Evolutionary conservation across 2,113 vertebrate genomes (phyloP).

Genomic region (Vulpes ferrilata): DNA sequence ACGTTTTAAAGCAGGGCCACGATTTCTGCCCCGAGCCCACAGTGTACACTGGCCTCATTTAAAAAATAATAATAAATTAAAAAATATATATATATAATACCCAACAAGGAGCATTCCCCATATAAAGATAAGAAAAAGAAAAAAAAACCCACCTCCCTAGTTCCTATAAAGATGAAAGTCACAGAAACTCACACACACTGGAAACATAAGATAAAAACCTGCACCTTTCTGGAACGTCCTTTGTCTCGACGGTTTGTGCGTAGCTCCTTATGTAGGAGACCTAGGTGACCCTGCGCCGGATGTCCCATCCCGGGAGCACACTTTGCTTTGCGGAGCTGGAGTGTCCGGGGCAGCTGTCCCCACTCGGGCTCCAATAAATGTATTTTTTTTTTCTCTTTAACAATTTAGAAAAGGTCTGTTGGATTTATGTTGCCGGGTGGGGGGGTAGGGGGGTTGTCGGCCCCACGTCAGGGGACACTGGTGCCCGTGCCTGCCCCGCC

Average conservation of each 20-base stretch:
- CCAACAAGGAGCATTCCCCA: background rate
- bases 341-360: background rate
- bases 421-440: background rate
- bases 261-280: background rate
- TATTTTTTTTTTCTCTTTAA: background rate
- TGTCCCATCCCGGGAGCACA: background rate
- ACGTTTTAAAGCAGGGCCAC: background rate
- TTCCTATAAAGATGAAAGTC: background rate
- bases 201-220: background rate
- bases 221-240: background rate
- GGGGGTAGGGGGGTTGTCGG: background rate
- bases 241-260: background rate
- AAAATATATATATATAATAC: no score
- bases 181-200: background rate
- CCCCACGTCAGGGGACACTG: rapidly evolving
- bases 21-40: background rate
- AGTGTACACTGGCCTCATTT: rapidly evolving
- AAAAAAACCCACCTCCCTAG: background rate
- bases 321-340: background rate
- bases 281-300: background rate
- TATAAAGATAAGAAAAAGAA: background rate
- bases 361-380: background rate
- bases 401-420: background rate
- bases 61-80: background rate
- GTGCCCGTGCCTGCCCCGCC: rapidly evolving